Evolutionary conservation across 2,113 vertebrate species (phyloP).

Genomic region (Tetrao urogallus): DNA sequence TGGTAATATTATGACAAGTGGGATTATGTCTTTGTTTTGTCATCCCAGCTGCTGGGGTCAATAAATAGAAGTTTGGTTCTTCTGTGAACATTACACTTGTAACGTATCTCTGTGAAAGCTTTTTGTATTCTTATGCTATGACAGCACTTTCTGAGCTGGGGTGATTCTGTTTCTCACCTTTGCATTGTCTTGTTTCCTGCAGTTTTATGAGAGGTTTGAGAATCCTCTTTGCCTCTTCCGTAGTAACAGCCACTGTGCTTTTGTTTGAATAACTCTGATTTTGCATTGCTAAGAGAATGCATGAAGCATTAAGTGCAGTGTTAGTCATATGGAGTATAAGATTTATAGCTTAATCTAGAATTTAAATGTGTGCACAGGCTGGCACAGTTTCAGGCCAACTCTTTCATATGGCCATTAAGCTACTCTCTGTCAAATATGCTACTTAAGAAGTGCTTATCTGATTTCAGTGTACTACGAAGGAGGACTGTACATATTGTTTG

Average conservation of each 20-base stretch:
- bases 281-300: background rate
- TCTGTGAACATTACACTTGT: background rate
- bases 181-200: background rate
- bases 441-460: background rate
- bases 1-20: background rate
- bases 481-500: background rate
- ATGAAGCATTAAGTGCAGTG: background rate
- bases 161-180: background rate
- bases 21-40: rapidly evolving
- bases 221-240: background rate
- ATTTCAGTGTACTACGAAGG: background rate
- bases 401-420: rapidly evolving
- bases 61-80: background rate
- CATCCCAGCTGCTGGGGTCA: background rate
- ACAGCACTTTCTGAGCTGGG: background rate
- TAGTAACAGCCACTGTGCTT: background rate
- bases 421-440: background rate
- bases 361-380: background rate
- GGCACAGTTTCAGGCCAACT: background rate
- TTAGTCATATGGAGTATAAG: background rate
- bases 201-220: background rate
- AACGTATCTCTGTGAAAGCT: background rate
- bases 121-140: background rate
- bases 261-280: background rate
- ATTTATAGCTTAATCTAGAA: background rate